These are phyloP conservation scores for Zosterops pallidus DNA, from an alignment of 2,113 vertebrate species.

Conservation along the genomic window DNA sequence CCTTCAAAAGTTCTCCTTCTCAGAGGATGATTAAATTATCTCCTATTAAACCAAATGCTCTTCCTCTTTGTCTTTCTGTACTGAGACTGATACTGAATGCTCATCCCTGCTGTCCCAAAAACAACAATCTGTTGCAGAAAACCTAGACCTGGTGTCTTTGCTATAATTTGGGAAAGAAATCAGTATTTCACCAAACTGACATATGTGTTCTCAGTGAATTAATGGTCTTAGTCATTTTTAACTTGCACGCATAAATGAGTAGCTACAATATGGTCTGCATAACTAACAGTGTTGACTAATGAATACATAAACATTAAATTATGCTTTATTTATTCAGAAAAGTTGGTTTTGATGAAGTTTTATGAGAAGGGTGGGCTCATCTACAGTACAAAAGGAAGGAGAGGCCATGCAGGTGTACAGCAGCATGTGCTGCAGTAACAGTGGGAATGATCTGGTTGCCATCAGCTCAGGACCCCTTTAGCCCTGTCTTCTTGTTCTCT, in stretches of 20 bases:
- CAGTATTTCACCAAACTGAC: not conserved
- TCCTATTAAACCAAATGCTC: not conserved
- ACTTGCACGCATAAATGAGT: not conserved
- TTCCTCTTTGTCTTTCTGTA: not conserved
- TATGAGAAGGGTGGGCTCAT: not conserved
- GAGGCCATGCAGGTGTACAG: not conserved
- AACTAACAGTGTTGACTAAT: constrained; percentile 27
- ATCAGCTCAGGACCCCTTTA: not conserved
- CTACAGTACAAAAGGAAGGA: not conserved
- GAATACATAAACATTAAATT: constrained; percentile 5
- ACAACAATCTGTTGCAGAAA: not conserved
- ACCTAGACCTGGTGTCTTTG: not conserved
- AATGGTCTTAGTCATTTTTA: constrained; percentile 19
- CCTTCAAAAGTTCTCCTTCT: not conserved
- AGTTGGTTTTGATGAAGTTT: not conserved
- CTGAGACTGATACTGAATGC: not conserved
- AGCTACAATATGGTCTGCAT: constrained; percentile 24
- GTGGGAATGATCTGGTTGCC: not conserved
- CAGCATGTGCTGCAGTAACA: not conserved
- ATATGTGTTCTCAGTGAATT: constrained; percentile 3
- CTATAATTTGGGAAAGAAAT: not conserved
- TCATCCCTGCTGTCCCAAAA: not conserved
- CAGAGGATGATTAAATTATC: not conserved
- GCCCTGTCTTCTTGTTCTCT: not conserved
- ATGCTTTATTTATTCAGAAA: constrained; percentile 12